phyloP scores from a whole-genome alignment of 1,140 invertebrate species.

The Penaeus japonicus region DNA sequence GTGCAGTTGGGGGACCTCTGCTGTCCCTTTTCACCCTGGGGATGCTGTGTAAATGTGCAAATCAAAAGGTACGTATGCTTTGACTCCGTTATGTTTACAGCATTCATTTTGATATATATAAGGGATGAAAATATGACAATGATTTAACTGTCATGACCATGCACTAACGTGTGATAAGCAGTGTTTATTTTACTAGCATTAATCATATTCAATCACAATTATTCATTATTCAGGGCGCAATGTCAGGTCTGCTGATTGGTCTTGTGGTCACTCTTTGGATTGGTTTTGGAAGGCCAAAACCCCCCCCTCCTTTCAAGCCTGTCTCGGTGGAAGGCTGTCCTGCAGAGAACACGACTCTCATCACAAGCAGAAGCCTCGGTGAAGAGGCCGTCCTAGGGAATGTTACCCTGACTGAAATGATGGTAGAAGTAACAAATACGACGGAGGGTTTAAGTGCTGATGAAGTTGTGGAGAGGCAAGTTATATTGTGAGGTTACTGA shows the following conservation, averaged over 20 bases:
- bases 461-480: background rate
- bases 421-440: background rate
- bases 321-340: conserved; percentile 65
- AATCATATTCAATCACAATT: background rate
- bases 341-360: background rate
- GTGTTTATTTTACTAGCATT: background rate
- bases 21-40: conserved; percentile 82
- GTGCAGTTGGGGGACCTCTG: conserved; percentile 80
- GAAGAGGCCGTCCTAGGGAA: background rate
- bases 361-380: background rate
- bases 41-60: conserved; percentile 74
- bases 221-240: conserved; percentile 69
- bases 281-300: conserved; percentile 83
- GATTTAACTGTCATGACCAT: background rate
- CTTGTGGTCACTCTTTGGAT: conserved; percentile 81
- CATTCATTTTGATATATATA: background rate
- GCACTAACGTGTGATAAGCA: background rate
- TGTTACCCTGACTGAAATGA: background rate
- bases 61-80: conserved; percentile 66
- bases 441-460: background rate
- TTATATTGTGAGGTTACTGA: background rate
- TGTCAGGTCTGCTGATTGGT: conserved; percentile 72
- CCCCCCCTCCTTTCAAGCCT: conserved; percentile 69
- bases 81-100: background rate
- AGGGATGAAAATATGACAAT: background rate